Evolutionary conservation across 1,140 invertebrate species (phyloP), one percentile per base, ranked within the genome.

Genomic region (Drosophila athabasca): DNA sequence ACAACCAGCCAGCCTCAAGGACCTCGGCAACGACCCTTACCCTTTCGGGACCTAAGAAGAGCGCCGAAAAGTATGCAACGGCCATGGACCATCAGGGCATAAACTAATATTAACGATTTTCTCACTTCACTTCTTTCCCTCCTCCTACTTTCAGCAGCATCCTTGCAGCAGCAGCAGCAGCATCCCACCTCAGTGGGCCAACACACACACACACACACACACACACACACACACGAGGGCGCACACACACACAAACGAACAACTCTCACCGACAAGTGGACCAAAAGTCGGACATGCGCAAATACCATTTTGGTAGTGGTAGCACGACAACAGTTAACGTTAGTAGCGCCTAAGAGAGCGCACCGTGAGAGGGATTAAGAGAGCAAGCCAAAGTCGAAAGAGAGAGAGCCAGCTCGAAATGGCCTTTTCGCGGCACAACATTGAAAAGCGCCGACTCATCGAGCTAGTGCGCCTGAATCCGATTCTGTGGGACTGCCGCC

Each of bases 391-490:
- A 9, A n/a, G 13, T 24, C 35, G 7, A 55, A 49, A 61, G 24
- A 45, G 39, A 45, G 39, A 22, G 11, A 60, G 24, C 7, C 6
- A 43, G 24, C 24, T 0, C 24, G 24, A 51, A 54, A 13, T 91
- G 90, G 90, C 90, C 51, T 91, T 91, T 67, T 81, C 90, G 29
- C 90, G 90, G 0, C 90, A 90, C 67, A 90, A 91, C 67, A 91
- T 91, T 43, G 90, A 91, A 61, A 91, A 91, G 73, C 77, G 83
- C 66, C 83, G 90, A 73, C 87, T 91, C 68, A 91, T 91, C 66
- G 90, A 91, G 70, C 84, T 91, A 64, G 90, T 91, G 22, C 90
- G 81, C 51, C 35, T 71, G 13, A 91, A 91, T 58, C 87, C 90
- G 1, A 91, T 91, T 19, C 62, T 91, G 3, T 91, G 90, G 90